Conservation (phyloP, 2,113 vertebrate species). For the Eudorcas thomsonii region DNA sequence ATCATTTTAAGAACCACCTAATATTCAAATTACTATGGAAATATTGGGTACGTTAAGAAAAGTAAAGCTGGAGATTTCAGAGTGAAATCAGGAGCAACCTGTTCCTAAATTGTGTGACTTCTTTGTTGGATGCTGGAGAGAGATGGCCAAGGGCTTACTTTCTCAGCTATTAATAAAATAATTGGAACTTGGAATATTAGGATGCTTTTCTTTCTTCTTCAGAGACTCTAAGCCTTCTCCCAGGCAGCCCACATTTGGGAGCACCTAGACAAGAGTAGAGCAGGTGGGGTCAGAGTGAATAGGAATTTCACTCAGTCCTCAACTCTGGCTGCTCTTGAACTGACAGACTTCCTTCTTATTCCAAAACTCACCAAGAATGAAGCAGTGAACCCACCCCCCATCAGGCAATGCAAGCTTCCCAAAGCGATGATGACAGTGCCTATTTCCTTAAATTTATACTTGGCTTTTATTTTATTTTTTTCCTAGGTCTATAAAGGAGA, state of each 20-base stretch:
- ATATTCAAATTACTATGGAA: neutral
- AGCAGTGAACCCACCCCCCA: neutral
- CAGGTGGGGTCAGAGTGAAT: neutral
- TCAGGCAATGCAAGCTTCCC: neutral
- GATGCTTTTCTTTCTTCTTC: neutral
- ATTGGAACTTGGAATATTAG: neutral
- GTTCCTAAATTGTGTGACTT: neutral
- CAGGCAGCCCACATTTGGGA: neutral
- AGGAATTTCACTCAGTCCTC: neutral
- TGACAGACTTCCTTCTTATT: neutral
- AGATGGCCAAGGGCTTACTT: neutral
- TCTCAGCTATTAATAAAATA: neutral
- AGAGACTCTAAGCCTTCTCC: neutral
- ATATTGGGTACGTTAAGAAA: neutral
- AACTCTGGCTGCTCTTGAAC: neutral
- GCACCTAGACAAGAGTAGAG: neutral
- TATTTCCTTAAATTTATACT: neutral
- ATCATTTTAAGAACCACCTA: constrained; percentile 12
- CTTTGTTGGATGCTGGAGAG: neutral
- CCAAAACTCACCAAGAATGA: neutral
- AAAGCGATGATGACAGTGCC: neutral
- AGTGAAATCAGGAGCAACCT: neutral
- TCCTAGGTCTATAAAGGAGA: constrained; percentile 96
- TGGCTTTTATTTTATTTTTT: constrained; percentile 79
- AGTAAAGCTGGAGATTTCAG: neutral